Evolutionary conservation across 2,113 vertebrate species (phyloP), one percentile per base, ranked within the genome.

Genomic region (Turnix velox): DNA sequence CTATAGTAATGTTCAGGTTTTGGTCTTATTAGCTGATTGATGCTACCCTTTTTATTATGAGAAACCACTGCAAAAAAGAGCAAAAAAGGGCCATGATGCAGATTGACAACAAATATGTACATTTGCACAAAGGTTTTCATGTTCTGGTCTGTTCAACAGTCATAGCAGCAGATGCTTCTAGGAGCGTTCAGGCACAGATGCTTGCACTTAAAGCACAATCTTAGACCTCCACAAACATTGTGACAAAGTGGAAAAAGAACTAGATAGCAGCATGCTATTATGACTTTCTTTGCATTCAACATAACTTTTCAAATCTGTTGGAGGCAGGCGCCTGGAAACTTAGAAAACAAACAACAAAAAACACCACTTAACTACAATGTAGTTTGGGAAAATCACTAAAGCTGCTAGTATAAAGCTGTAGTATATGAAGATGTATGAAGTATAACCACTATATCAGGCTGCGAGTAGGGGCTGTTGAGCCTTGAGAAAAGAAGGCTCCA

Each of bases 311-410:
- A 31, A 66, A 71, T 49, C 28, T 54, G 15, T 16, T 78, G 51
- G 35, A 67, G 12, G 51, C 17, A 72, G 24, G 9, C 72, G 35
- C 16, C 39, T 55, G 62, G 16, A 88, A 79, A 42, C 13, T 23
- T n/a, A 4, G 12, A 5, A 43, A 48, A 45, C 4, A 24, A 2
- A 0, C 18, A 48, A 16, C 2, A 4, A 73, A n/a, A 76, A 74
- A 85, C 18, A 2, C 4, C n/a, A n/a, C 10, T 35, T 76, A 54
- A 61, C 37, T 55, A 33, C 18, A 65, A 62, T 66, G 39, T 8
- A 31, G 10, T 25, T 42, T 33, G 7, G 27, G 31, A 85, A 65
- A 80, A 28, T 14, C 40, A 35, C 23, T 33, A 9, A 14, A 81
- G 14, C 24, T 84, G 22, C 25, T 88, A 90, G 25, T 19, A 61